These are phyloP conservation scores for Varanus komodoensis DNA, from an alignment of 2,113 vertebrate species.

Conservation along the genomic window DNA sequence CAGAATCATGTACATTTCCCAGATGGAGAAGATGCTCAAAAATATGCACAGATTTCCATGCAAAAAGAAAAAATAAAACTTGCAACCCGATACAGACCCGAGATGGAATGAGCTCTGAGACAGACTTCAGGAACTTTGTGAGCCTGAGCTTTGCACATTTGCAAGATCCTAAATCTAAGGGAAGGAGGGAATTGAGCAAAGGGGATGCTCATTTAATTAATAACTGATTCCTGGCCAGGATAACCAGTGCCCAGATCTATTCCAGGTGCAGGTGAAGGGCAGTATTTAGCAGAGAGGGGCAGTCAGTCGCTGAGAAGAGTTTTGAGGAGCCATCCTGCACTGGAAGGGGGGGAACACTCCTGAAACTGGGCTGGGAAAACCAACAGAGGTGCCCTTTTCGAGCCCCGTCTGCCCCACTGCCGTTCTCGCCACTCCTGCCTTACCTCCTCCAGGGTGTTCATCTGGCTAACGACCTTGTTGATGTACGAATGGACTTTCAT, in stretches of 20 bases:
- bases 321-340: no score
- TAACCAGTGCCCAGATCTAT: background rate
- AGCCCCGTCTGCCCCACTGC: background rate
- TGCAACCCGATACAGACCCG: no score
- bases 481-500: constrained; percentile 97
- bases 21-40: no score
- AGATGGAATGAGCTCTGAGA: no score
- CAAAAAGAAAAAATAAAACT: no score
- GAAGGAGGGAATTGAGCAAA: background rate
- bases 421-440: background rate
- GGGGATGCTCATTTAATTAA: no score
- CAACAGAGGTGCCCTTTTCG: background rate
- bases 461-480: constrained; percentile 91
- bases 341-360: background rate
- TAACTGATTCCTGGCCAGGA: background rate
- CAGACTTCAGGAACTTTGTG: no score
- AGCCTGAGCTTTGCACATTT: no score
- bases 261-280: no score
- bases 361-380: background rate
- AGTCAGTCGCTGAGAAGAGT: no score
- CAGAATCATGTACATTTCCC: no score
- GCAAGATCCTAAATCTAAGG: background rate
- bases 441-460: constrained; percentile 96
- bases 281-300: background rate
- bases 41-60: no score